phyloP scores from a whole-genome alignment of 1,140 invertebrate genomes.

The Pollicipes pollicipes region DNA sequence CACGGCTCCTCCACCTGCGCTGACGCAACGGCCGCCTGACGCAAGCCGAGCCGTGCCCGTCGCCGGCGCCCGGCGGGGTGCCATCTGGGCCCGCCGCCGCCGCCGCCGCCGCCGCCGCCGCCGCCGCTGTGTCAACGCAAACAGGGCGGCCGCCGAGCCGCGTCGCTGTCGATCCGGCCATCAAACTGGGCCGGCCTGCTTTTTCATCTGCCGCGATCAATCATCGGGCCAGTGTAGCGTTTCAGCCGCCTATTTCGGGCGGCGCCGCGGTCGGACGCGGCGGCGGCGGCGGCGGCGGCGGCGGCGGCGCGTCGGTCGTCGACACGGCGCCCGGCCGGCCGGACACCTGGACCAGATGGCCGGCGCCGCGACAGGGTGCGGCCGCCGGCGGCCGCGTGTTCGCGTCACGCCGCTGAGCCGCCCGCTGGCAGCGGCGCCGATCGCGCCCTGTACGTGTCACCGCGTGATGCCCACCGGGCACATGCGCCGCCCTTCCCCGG shows the following conservation, averaged over 20 bases:
- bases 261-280: too few relatives aligned
- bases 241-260: neutral
- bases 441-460: neutral
- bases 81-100: neutral
- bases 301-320: neutral
- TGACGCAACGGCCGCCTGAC: too few relatives aligned
- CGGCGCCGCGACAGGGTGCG: neutral
- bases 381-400: neutral
- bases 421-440: too few relatives aligned
- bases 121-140: neutral
- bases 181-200: neutral
- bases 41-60: too few relatives aligned
- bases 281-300: too few relatives aligned
- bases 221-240: conserved; percentile 1
- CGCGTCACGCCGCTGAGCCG: neutral
- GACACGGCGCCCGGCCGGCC: too few relatives aligned
- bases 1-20: too few relatives aligned
- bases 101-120: too few relatives aligned
- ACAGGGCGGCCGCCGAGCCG: neutral
- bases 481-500: too few relatives aligned
- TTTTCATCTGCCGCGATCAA: neutral
- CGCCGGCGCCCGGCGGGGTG: too few relatives aligned
- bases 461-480: too few relatives aligned
- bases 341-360: neutral
- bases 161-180: neutral